Percentiles rank a stretch among this genome's conserved stretches.
phyloP scores from a whole-genome alignment of 2,888 invertebrate genomes.

The Meliscaeva auricollis region DNA sequence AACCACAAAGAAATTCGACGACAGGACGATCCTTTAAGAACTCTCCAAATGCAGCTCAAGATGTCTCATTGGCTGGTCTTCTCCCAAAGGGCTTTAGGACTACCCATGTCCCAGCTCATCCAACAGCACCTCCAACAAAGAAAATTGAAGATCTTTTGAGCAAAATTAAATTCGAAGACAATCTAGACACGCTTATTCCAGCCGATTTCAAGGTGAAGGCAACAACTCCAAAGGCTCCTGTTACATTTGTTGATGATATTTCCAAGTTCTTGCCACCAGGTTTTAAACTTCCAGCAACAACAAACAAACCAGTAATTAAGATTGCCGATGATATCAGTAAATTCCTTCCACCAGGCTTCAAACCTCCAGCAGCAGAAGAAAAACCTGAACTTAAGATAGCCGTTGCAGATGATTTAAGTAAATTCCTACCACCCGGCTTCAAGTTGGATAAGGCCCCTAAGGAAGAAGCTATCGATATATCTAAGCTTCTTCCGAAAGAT shows the following conservation, averaged over 20 bases:
- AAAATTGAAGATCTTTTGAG: slow-evolving; percentile 80
- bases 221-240: slow-evolving; percentile 82
- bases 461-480: slow-evolving; percentile 84
- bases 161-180: slow-evolving; percentile 82
- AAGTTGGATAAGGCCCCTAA: slow-evolving; percentile 83
- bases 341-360: slow-evolving; percentile 89
- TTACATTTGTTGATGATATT: slow-evolving; percentile 86
- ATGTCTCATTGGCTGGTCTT: slow-evolving; percentile 84
- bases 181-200: slow-evolving; percentile 84
- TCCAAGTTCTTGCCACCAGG: slow-evolving; percentile 87
- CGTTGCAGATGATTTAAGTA: slow-evolving; percentile 86
- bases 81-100: slow-evolving; percentile 87
- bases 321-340: slow-evolving; percentile 86
- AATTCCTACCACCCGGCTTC: slow-evolving; percentile 87
- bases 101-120: slow-evolving; percentile 64
- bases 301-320: slow-evolving; percentile 79
- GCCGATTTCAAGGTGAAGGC: slow-evolving; percentile 85
- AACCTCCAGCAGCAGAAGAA: slow-evolving; percentile 79
- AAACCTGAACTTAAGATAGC: slow-evolving; percentile 78
- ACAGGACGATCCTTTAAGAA: slow-evolving; percentile 86
- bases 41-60: slow-evolving; percentile 85
- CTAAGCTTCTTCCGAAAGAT: slow-evolving; percentile 87
- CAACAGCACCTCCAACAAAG: slow-evolving; percentile 48
- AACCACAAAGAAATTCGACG: slow-evolving; percentile 82
- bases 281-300: slow-evolving; percentile 85